Percentiles rank a stretch among this genome's conserved stretches.
Conservation (phyloP, 2,797 vertebrate genomes). For the Acanthurus leucopareius region DNA sequence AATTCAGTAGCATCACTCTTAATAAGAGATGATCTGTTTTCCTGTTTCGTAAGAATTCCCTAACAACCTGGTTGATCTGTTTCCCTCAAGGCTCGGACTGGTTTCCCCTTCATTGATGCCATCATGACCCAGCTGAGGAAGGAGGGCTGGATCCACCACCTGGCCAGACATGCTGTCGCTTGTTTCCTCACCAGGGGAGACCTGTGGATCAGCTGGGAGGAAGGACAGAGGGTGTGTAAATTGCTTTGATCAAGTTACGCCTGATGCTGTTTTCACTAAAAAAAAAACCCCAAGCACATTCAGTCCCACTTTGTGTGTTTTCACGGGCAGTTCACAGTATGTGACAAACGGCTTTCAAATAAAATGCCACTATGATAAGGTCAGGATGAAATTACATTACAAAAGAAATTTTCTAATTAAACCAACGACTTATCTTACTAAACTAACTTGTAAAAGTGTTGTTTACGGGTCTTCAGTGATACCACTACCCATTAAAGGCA, state of each 20-base stretch:
- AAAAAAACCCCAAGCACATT: background rate
- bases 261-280: background rate
- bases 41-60: background rate
- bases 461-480: background rate
- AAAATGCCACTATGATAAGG: background rate
- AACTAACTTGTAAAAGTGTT: too few relatives aligned
- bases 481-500: too few relatives aligned
- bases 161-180: slow-evolving; percentile 84
- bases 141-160: slow-evolving; percentile 88
- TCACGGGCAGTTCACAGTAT: background rate
- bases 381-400: background rate
- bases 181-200: slow-evolving; percentile 87
- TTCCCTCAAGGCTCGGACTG: slow-evolving; percentile 78
- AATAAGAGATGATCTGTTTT: background rate
- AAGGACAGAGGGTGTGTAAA: slow-evolving; percentile 82
- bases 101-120: slow-evolving; percentile 85
- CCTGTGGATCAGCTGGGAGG: slow-evolving; percentile 87
- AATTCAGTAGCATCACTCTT: background rate
- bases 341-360: background rate
- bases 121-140: slow-evolving; percentile 86
- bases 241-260: background rate
- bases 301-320: fast-evolving
- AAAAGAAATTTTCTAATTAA: too few relatives aligned
- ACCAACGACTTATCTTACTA: too few relatives aligned
- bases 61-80: background rate